phyloP scores from a whole-genome alignment of 1,140 invertebrate genomes.

The Drosophila malerkotliana region DNA sequence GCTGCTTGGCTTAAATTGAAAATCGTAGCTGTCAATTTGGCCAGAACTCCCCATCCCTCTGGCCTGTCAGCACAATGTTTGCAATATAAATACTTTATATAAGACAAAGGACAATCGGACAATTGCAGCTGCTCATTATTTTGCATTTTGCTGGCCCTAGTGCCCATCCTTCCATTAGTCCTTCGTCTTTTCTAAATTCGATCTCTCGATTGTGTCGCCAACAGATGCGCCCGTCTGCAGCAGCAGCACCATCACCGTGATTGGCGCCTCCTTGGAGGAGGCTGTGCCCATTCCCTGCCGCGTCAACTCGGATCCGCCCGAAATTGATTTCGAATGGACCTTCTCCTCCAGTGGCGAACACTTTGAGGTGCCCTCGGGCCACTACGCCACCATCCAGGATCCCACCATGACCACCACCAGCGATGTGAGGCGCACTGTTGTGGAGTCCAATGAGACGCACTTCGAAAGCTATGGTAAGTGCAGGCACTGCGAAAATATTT shows the following conservation, averaged over 20 bases:
- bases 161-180: background rate
- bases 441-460: constrained; percentile 82
- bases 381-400: constrained; percentile 84
- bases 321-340: constrained; percentile 94
- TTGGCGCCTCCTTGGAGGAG: constrained; percentile 93
- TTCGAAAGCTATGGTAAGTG: constrained; percentile 81
- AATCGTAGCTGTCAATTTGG: constrained; percentile 75
- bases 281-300: constrained; percentile 91
- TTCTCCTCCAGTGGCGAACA: constrained; percentile 95
- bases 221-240: constrained; percentile 93
- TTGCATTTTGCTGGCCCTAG: constrained; percentile 51
- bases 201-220: constrained; percentile 59
- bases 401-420: constrained; percentile 78
- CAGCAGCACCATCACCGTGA: constrained; percentile 88
- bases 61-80: constrained; percentile 65
- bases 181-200: constrained; percentile 22
- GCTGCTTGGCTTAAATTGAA: constrained; percentile 72
- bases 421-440: constrained; percentile 80
- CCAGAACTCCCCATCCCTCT: background rate
- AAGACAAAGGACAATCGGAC: constrained; percentile 28
- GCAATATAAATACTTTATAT: constrained; percentile 67
- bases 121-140: constrained; percentile 77
- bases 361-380: constrained; percentile 89
- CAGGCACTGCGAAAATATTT: background rate
- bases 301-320: constrained; percentile 92